Conservation (phyloP, 2,113 vertebrate genomes). For the Catagonus wagneri region DNA sequence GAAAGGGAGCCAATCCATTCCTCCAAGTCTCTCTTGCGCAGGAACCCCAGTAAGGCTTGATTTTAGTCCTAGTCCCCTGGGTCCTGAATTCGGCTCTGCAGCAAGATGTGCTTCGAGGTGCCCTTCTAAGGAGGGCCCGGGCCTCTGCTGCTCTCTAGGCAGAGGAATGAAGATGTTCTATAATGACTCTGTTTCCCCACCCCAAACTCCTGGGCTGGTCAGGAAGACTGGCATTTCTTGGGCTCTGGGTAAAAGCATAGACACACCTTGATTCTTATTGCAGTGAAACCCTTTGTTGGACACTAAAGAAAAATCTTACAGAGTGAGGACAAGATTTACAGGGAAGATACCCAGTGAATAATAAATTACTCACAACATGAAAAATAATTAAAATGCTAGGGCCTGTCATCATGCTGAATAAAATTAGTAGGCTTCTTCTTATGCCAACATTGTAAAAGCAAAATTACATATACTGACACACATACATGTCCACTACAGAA, state of each 20-base stretch:
- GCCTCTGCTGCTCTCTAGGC: slow-evolving; percentile 84
- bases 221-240: slow-evolving; percentile 89
- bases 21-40: slow-evolving; percentile 76
- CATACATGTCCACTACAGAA: slow-evolving; percentile 46
- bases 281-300: slow-evolving; percentile 90
- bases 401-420: slow-evolving; percentile 84
- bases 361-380: slow-evolving; percentile 88
- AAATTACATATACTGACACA: slow-evolving; percentile 79
- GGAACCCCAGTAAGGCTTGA: slow-evolving; percentile 76
- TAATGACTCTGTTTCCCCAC: slow-evolving; percentile 89
- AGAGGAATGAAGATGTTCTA: slow-evolving; percentile 87
- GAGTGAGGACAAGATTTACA: slow-evolving; percentile 82
- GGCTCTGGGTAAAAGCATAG: slow-evolving; percentile 87
- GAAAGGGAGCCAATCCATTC: slow-evolving; percentile 89
- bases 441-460: slow-evolving; percentile 74
- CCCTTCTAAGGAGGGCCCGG: slow-evolving; percentile 84
- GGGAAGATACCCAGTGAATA: slow-evolving; percentile 87
- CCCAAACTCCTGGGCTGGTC: slow-evolving; percentile 88
- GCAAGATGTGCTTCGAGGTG: slow-evolving; percentile 62
- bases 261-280: slow-evolving; percentile 92
- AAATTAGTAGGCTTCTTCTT: slow-evolving; percentile 82
- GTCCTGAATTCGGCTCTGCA: slow-evolving; percentile 36
- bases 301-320: slow-evolving; percentile 85
- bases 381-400: slow-evolving; percentile 86
- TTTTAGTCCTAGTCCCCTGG: slow-evolving; percentile 70